phyloP scores from a whole-genome alignment of 2,888 invertebrate species.

The Philonicus albiceps region DNA sequence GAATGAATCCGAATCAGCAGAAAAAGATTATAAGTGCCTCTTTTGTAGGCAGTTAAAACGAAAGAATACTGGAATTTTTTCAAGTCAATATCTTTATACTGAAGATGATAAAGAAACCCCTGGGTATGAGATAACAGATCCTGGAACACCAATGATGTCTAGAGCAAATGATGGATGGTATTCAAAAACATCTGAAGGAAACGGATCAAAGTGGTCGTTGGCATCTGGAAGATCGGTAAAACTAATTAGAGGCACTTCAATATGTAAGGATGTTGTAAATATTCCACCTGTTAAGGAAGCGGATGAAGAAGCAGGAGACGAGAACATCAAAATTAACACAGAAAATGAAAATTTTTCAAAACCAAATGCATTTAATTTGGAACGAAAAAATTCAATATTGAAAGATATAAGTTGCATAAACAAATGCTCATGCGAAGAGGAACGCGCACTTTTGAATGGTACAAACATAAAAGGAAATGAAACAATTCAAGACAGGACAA shows the following conservation, averaged over 20 bases:
- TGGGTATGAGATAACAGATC: slow-evolving; percentile 72
- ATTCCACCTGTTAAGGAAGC: neutral
- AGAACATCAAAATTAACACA: slow-evolving; percentile 46
- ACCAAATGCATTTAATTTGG: slow-evolving; percentile 68
- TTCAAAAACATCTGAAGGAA: neutral
- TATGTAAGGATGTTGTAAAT: neutral
- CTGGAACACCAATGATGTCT: slow-evolving; percentile 73
- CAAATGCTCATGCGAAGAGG: slow-evolving; percentile 58
- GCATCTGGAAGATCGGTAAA: slow-evolving; percentile 50
- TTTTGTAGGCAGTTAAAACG: slow-evolving; percentile 49
- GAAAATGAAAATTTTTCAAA: slow-evolving; percentile 49
- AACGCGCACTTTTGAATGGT: slow-evolving; percentile 55
- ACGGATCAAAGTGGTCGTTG: slow-evolving; percentile 58
- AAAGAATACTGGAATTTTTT: slow-evolving; percentile 56
- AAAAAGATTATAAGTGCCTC: neutral
- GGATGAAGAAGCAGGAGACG: slow-evolving; percentile 45
- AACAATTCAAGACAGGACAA: slow-evolving; percentile 53
- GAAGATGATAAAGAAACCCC: slow-evolving; percentile 70
- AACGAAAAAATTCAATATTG: slow-evolving; percentile 64
- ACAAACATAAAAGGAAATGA: slow-evolving; percentile 60
- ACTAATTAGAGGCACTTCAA: neutral
- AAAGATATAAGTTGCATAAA: slow-evolving; percentile 55
- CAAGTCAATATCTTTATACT: slow-evolving; percentile 59
- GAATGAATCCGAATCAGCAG: slow-evolving; percentile 61
- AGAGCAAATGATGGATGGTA: slow-evolving; percentile 60